These are phyloP conservation scores for Ahaetulla prasina DNA, from an alignment of 2,113 vertebrate genomes.

Conservation along the genomic window DNA sequence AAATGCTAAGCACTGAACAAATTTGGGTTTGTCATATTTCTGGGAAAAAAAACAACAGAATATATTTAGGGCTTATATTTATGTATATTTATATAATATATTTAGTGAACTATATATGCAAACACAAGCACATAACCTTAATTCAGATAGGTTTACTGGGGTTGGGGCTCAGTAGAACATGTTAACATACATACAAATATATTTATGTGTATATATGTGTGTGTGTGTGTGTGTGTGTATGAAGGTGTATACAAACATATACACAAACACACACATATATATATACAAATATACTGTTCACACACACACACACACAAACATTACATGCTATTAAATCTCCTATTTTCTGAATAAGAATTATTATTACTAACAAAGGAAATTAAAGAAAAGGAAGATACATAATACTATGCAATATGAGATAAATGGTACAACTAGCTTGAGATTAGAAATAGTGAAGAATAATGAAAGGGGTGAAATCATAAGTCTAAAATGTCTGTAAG, in stretches of 20 bases:
- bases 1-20: slow-evolving; percentile 92
- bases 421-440: too few species aligned
- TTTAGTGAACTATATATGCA: background rate
- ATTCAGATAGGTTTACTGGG: background rate
- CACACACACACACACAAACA: background rate
- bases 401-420: too few species aligned
- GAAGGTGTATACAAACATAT: background rate
- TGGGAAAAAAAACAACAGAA: slow-evolving; percentile 64
- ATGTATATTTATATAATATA: too few species aligned
- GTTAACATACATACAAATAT: background rate
- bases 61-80: slow-evolving; percentile 38
- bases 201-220: background rate
- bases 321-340: background rate
- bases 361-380: too few species aligned
- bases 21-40: slow-evolving; percentile 99
- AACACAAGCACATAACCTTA: fast-evolving
- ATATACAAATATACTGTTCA: background rate
- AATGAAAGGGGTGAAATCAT: too few species aligned
- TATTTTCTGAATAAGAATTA: slow-evolving; percentile 3
- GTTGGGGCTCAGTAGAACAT: background rate
- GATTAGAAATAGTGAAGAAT: too few species aligned
- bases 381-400: too few species aligned
- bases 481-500: too few species aligned
- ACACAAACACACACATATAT: background rate
- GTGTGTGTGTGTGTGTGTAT: background rate